phyloP scores from a whole-genome alignment of 2,797 vertebrate genomes.

The Odontamblyopus lacepedii region DNA sequence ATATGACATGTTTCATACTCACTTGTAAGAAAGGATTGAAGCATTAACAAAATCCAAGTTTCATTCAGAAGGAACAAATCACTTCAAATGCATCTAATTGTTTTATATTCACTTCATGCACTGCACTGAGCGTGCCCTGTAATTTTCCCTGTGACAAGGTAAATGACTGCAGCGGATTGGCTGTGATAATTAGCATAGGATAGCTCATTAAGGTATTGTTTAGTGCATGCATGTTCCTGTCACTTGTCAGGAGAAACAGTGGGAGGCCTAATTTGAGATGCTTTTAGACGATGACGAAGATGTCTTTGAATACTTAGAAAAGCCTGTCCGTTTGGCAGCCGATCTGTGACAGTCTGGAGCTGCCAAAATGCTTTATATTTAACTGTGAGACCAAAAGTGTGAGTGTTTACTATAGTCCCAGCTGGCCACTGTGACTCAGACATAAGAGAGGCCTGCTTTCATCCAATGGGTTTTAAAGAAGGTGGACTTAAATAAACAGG shows the following conservation, averaged over 20 bases:
- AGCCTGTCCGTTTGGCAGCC: conserved; percentile 32
- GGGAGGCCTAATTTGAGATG: conserved; percentile 39
- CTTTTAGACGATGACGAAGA: conserved; percentile 48
- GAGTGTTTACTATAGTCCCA: conserved; percentile 28
- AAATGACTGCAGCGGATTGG: conserved; percentile 52
- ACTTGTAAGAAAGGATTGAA: not conserved
- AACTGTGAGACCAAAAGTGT: conserved; percentile 34
- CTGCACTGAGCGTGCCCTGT: conserved; percentile 28
- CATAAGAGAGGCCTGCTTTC: conserved; percentile 6
- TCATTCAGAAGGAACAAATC: conserved; percentile 14
- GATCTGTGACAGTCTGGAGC: conserved; percentile 25
- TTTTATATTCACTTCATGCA: conserved; percentile 24
- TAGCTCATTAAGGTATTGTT: conserved; percentile 48
- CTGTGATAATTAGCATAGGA: conserved; percentile 52
- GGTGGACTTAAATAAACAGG: not conserved
- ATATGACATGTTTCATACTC: conserved; percentile 3
- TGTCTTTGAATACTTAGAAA: conserved; percentile 29
- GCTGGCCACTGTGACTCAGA: conserved; percentile 29
- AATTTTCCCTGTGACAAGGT: conserved; percentile 48
- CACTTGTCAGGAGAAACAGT: conserved; percentile 42
- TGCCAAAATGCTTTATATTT: conserved; percentile 57
- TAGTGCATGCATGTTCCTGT: conserved; percentile 18
- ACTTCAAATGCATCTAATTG: conserved; percentile 13
- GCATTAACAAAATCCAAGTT: not conserved
- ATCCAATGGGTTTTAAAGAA: conserved; percentile 11